Percentiles rank a stretch among this genome's conserved stretches.
Evolutionary conservation across 2,113 vertebrate species (phyloP).

Genomic region (Tringa solitaria): DNA sequence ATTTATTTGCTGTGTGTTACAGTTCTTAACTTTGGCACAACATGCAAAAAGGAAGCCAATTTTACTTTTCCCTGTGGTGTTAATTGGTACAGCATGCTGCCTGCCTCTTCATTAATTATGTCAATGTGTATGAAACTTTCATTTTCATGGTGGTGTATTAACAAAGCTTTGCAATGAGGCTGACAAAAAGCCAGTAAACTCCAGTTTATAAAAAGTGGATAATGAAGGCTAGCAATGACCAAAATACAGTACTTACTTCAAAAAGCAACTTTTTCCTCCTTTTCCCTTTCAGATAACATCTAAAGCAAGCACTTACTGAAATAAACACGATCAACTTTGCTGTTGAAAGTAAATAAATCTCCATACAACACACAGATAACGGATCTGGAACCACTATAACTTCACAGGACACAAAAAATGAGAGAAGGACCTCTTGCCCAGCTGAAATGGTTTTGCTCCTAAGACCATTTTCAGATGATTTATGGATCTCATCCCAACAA

Average conservation of each 20-base stretch:
- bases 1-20: conserved; percentile 88
- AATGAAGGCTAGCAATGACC: conserved; percentile 56
- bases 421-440: not conserved
- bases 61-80: conserved; percentile 89
- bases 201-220: conserved; percentile 24
- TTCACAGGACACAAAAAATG: not conserved
- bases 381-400: not conserved
- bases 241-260: not conserved
- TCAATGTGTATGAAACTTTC: conserved; percentile 83
- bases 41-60: conserved; percentile 84
- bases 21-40: conserved; percentile 86
- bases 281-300: not conserved
- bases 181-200: conserved; percentile 70
- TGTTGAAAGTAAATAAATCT: not conserved
- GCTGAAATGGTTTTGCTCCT: not conserved
- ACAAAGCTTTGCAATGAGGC: conserved; percentile 72
- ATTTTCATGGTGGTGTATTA: conserved; percentile 76
- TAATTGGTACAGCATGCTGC: conserved; percentile 89
- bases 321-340: not conserved
- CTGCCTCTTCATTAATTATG: conserved; percentile 93
- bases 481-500: conserved; percentile 29
- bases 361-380: not conserved
- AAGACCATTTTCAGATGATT: not conserved
- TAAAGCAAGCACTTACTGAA: conserved; percentile 17
- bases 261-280: conserved; percentile 1